Evolutionary conservation across 2,888 invertebrate species (phyloP), one percentile per base, ranked within the genome.

Genomic region (Pristionchus maxplancki): DNA sequence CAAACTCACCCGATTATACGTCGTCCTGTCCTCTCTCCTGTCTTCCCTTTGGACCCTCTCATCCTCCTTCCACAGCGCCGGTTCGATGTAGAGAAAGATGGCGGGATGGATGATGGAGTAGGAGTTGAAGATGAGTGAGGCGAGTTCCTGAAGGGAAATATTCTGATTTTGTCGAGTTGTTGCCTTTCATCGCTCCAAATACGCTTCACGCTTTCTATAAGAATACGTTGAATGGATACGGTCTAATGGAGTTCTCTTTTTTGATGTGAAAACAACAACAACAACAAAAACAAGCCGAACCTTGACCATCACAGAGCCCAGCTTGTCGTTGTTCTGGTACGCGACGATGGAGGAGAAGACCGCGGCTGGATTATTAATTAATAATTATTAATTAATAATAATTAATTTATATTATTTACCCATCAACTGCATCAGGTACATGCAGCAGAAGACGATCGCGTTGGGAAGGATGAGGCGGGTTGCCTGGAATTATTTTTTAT

Each of bases 391-490:
- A 58, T 58, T 6, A 28, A 20, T 17, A 28, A 34, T 20, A 67
- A 67, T 4, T 24, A 40, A 37, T n/a, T n/a, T n/a, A 37, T 31
- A 40, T 48, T 15, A 53, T 20, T 31, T 17, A 82, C 85, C 64
- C 64, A 44, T 20, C 17, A 85, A n/a, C 15, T 24, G n/a, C n/a
- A 58, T 62, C 6, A 53, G 15, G 85, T 64, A 85, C 64, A 64
- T 62, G 64, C 37, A 37, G 31, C 31, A 58, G 64, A 85, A 85
- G 53, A 85, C 40, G 28, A 85, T n/a, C 15, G 62, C 85, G 24
- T 85, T 85, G 0, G 85, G 85, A 31, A 85, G 40, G 6, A 85
- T 85, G n/a, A 85, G n/a, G 15, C 85, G 62, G 13, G 85, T 85
- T 1, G 64, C 85, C 85, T 85, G 85, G 15, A 58, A 85, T n/a